These are phyloP conservation scores for Myotis pilosus DNA, from an alignment of 2,797 vertebrate species.

Conservation along the genomic window DNA sequence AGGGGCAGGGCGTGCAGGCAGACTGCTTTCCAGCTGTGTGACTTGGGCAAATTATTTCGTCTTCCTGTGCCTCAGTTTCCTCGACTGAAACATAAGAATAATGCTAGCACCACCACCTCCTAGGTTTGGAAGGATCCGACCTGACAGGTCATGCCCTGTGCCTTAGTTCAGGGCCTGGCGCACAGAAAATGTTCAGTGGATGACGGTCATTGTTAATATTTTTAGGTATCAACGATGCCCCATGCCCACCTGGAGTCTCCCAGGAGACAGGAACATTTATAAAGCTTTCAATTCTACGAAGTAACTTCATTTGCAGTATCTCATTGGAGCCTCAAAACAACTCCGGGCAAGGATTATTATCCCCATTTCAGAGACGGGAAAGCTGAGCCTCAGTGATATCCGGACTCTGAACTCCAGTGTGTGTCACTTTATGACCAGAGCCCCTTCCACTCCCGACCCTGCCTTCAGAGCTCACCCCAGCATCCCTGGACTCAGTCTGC, in stretches of 20 bases:
- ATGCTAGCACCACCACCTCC: background rate
- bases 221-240: background rate
- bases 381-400: background rate
- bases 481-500: background rate
- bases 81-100: background rate
- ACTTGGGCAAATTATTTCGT: background rate
- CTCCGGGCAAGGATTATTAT: background rate
- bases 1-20: background rate
- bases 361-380: background rate
- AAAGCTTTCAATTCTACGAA: background rate
- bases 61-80: background rate
- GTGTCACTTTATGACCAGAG: background rate
- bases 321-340: background rate
- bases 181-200: background rate
- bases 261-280: background rate
- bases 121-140: background rate
- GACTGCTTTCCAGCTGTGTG: background rate
- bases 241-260: background rate
- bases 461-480: background rate
- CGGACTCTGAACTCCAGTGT: background rate
- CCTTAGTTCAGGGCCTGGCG: background rate
- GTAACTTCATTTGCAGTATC: background rate
- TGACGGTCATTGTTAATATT: background rate
- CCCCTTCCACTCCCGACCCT: fast-evolving
- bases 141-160: fast-evolving